Percentiles rank a stretch among this genome's conserved stretches.
phyloP scores from a whole-genome alignment of 2,113 vertebrate species.

The Pomatostomus ruficeps region DNA sequence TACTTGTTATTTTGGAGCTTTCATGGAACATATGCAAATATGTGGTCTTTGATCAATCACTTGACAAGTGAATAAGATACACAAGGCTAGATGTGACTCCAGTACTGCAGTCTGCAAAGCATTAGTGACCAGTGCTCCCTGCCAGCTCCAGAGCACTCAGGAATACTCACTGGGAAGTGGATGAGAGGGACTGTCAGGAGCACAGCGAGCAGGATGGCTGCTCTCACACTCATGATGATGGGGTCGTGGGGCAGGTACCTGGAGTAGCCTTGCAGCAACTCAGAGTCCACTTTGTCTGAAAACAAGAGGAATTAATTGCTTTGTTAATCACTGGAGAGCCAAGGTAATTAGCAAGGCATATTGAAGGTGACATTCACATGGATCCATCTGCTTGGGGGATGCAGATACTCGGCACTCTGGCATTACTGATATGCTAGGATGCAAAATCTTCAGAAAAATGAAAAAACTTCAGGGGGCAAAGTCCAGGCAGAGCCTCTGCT shows the following conservation, averaged over 20 bases:
- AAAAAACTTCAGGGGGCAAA: neutral
- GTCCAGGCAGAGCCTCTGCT: neutral
- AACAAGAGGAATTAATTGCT: neutral
- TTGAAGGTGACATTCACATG: neutral
- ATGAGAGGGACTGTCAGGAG: slow-evolving; percentile 91
- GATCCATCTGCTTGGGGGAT: neutral
- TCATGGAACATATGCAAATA: slow-evolving; percentile 65
- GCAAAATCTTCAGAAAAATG: neutral
- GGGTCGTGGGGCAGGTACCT: slow-evolving; percentile 79
- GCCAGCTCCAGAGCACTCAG: neutral
- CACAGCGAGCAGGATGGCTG: slow-evolving; percentile 86
- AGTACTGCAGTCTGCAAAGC: slow-evolving; percentile 62
- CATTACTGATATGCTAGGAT: neutral
- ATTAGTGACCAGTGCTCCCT: slow-evolving; percentile 53
- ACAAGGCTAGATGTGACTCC: slow-evolving; percentile 57
- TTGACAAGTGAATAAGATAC: slow-evolving; percentile 71
- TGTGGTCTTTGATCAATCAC: slow-evolving; percentile 71
- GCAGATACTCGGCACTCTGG: neutral
- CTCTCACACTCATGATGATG: slow-evolving; percentile 82
- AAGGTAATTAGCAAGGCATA: neutral
- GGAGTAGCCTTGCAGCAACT: slow-evolving; percentile 83
- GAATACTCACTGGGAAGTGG: slow-evolving; percentile 91
- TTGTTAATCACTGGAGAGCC: neutral
- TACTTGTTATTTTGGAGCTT: slow-evolving; percentile 64
- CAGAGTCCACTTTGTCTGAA: slow-evolving; percentile 85